Evolutionary conservation across 1,140 invertebrate species (phyloP).

Genomic region (Aporrectodea caliginosa): DNA sequence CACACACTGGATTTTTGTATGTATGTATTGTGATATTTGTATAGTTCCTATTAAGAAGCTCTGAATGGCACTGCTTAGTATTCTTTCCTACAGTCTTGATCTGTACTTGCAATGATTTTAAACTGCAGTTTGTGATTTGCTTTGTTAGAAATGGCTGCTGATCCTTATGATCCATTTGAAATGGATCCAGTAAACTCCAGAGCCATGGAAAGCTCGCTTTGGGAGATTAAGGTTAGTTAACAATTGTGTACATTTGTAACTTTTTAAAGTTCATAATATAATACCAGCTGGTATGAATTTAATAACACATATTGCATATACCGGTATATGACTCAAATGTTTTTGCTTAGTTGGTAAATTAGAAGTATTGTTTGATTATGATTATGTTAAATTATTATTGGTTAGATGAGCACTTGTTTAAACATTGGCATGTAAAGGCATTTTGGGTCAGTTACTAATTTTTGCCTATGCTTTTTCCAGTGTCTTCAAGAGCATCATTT

Average conservation of each 20-base stretch:
- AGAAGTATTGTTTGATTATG: no score
- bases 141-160: slow-evolving; percentile 48
- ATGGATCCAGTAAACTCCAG: slow-evolving; percentile 70
- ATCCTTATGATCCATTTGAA: slow-evolving; percentile 80
- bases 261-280: background rate
- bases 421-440: background rate
- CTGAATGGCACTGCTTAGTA: no score
- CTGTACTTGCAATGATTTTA: background rate
- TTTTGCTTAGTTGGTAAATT: no score
- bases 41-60: no score
- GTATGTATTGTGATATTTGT: no score
- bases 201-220: slow-evolving; percentile 81
- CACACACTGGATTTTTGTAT: no score
- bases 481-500: background rate
- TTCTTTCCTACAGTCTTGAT: no score
- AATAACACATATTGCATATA: background rate
- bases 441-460: background rate
- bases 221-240: slow-evolving; percentile 72
- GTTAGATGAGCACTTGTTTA: background rate
- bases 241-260: background rate
- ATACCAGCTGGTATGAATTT: background rate
- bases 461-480: background rate
- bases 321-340: background rate
- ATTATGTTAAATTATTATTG: no score
- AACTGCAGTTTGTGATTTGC: background rate